These are phyloP conservation scores for Sphaeridia pumilis DNA, from an alignment of 2,888 invertebrate species.

Conservation along the genomic window DNA sequence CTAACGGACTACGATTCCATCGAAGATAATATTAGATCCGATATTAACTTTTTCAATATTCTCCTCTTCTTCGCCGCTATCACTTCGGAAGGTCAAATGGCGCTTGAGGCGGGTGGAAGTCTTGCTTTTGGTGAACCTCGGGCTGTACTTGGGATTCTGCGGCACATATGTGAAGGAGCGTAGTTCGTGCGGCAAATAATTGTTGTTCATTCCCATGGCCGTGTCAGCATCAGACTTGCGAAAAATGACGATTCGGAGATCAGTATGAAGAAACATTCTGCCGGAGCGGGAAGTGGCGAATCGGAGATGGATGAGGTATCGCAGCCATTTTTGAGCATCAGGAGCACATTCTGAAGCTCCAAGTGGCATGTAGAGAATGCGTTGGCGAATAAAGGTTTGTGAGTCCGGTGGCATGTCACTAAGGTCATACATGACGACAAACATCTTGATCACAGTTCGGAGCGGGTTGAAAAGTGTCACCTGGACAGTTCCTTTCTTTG, in stretches of 20 bases:
- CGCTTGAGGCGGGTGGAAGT: neutral
- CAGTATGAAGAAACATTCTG: slow-evolving; percentile 87
- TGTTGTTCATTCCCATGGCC: slow-evolving; percentile 57
- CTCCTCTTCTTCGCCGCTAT: neutral
- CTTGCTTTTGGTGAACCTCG: slow-evolving; percentile 40
- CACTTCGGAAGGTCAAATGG: neutral
- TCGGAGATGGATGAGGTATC: slow-evolving; percentile 92
- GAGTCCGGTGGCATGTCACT: slow-evolving; percentile 85
- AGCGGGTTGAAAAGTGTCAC: slow-evolving; percentile 93
- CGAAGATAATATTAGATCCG: neutral
- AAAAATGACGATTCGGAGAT: slow-evolving; percentile 84
- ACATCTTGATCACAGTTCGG: slow-evolving; percentile 90
- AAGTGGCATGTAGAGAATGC: slow-evolving; percentile 71
- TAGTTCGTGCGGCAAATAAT: slow-evolving; percentile 60
- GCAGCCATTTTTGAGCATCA: slow-evolving; percentile 59
- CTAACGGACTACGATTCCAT: too few species aligned
- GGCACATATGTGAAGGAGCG: slow-evolving; percentile 78
- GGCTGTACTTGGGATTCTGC: slow-evolving; percentile 76
- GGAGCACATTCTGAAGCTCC: slow-evolving; percentile 36
- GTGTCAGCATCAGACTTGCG: slow-evolving; percentile 91
- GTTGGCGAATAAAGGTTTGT: slow-evolving; percentile 86
- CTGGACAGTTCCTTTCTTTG: slow-evolving; percentile 84
- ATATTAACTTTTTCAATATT: neutral
- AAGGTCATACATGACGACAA: slow-evolving; percentile 89
- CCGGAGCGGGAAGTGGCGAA: slow-evolving; percentile 81